Percentiles rank a stretch among this genome's conserved stretches.
Evolutionary conservation across 1,140 invertebrate species (phyloP).

Genomic region (Colletes latitarsis): DNA sequence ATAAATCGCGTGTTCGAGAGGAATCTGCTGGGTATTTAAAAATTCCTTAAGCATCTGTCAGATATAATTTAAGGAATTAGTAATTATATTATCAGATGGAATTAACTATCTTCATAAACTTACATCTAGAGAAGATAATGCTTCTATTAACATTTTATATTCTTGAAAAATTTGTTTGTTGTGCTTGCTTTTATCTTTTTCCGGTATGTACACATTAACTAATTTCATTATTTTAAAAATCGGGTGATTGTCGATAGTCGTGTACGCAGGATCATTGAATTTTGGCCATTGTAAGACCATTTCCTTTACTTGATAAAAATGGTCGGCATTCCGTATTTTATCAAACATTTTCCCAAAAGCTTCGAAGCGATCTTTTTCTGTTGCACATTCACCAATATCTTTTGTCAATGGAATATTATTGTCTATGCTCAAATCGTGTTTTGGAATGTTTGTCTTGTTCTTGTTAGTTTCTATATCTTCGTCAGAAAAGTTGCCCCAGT

Average conservation of each 20-base stretch:
- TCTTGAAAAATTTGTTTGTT: constrained; percentile 69
- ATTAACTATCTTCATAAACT: constrained; percentile 30
- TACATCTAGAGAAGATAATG: constrained; percentile 64
- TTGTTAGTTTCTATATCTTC: constrained; percentile 54
- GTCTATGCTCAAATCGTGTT: constrained; percentile 25
- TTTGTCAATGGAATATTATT: not conserved
- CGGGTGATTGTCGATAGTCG: constrained; percentile 66
- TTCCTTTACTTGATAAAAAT: constrained; percentile 70
- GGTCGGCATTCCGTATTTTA: constrained; percentile 62
- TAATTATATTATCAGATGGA: constrained; percentile 4
- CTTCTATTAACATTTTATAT: constrained; percentile 70
- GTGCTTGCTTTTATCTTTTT: constrained; percentile 46
- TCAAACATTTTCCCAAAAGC: constrained; percentile 67
- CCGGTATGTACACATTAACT: constrained; percentile 48
- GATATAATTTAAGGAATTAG: constrained; percentile 28
- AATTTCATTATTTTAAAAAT: constrained; percentile 67
- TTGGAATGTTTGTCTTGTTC: constrained; percentile 28
- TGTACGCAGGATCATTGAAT: constrained; percentile 67
- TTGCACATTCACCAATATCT: constrained; percentile 40
- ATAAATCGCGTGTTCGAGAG: constrained; percentile 69
- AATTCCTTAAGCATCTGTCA: constrained; percentile 70
- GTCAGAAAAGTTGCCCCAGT: constrained; percentile 73
- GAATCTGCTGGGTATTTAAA: constrained; percentile 60
- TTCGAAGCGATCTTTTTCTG: constrained; percentile 70
- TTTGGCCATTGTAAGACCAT: constrained; percentile 67